Evolutionary conservation across 2,113 vertebrate genomes (phyloP).

Genomic region (Heterotilapia buettikoferi): DNA sequence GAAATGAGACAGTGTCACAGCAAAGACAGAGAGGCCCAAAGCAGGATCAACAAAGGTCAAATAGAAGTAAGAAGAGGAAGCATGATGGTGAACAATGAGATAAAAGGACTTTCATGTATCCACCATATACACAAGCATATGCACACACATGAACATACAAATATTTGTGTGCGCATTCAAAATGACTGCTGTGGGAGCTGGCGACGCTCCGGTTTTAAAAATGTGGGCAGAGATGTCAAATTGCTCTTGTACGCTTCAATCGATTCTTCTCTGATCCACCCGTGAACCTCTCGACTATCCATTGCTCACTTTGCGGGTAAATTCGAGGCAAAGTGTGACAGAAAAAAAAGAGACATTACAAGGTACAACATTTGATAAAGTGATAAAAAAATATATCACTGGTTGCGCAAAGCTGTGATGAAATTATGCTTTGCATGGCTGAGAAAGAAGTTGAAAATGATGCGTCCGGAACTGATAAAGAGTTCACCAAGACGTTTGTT

Average conservation of each 20-base stretch:
- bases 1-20: slow-evolving; percentile 12
- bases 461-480: background rate
- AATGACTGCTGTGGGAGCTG: background rate
- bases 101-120: background rate
- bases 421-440: background rate
- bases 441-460: background rate
- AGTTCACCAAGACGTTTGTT: background rate
- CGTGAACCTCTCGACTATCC: slow-evolving; percentile 26
- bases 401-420: background rate
- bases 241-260: slow-evolving; percentile 34
- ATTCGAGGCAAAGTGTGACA: background rate
- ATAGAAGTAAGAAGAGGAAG: background rate
- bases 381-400: background rate
- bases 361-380: background rate
- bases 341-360: background rate
- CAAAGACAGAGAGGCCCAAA: background rate
- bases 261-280: slow-evolving; percentile 25
- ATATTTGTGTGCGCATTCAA: background rate
- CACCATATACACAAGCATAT: background rate
- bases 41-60: slow-evolving; percentile 23
- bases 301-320: background rate
- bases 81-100: background rate
- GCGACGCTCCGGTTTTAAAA: slow-evolving; percentile 9
- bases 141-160: background rate
- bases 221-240: slow-evolving; percentile 33